Conservation (phyloP, 1,140 invertebrate species). For the Thrips palmi region DNA sequence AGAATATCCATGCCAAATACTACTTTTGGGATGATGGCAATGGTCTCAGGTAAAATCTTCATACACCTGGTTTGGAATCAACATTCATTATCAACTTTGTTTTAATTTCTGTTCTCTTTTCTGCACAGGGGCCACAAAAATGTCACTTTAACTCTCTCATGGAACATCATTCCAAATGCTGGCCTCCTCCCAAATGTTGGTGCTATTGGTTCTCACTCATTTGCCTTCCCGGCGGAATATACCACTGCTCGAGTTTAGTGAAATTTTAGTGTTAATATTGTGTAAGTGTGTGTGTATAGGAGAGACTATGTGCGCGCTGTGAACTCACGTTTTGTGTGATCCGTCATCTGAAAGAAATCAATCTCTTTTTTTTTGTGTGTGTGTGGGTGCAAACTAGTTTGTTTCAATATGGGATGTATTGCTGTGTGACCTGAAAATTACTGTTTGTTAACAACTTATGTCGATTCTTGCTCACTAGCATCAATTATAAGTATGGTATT, state of each 20-base stretch:
- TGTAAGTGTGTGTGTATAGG: too few species aligned
- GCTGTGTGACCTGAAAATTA: too few species aligned
- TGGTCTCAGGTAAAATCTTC: constrained; percentile 60
- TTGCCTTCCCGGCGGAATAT: constrained; percentile 81
- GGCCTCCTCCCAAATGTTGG: constrained; percentile 75
- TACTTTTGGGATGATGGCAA: constrained; percentile 99
- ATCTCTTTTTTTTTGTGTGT: too few species aligned
- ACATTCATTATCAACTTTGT: constrained; percentile 3
- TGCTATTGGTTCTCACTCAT: constrained; percentile 63
- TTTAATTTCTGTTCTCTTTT: constrained; percentile 16
- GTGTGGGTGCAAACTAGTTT: too few species aligned
- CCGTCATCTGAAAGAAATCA: too few species aligned
- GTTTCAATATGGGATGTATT: too few species aligned
- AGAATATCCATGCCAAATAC: constrained; percentile 94
- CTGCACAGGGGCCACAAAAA: constrained; percentile 75
- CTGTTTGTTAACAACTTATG: too few species aligned
- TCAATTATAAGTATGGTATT: too few species aligned
- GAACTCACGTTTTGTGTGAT: too few species aligned
- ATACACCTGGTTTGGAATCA: neutral
- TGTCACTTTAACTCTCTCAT: constrained; percentile 81
- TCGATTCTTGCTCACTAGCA: too few species aligned
- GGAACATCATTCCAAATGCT: constrained; percentile 98
- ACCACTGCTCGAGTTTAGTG: constrained; percentile 49
- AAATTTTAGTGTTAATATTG: constrained; percentile 9
- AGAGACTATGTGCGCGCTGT: too few species aligned